These are phyloP conservation scores for Darevskia nairensis DNA, from an alignment of 2,797 vertebrate genomes.

Conservation along the genomic window DNA sequence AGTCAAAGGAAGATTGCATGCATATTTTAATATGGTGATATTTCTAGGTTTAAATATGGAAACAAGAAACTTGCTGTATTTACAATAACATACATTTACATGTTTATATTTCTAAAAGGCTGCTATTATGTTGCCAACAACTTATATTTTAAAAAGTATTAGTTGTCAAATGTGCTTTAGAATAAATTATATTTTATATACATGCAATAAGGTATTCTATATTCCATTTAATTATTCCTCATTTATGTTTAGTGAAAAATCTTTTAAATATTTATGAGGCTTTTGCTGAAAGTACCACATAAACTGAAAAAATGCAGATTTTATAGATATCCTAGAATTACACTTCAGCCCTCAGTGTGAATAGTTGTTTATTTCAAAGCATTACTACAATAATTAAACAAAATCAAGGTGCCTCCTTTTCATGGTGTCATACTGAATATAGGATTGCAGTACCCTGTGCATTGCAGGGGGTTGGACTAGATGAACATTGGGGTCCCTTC, in stretches of 20 bases:
- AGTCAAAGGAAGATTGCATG: not conserved
- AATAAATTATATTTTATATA: not conserved
- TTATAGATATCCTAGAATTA: not conserved
- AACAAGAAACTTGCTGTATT: not conserved
- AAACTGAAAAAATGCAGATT: not conserved
- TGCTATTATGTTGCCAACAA: constrained; percentile 12
- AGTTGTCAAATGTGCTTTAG: not conserved
- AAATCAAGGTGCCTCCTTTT: too few species aligned
- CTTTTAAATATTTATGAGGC: constrained; percentile 1
- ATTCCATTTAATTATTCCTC: not conserved
- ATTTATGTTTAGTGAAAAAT: not conserved
- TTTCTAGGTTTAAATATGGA: not conserved
- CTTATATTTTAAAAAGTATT: not conserved
- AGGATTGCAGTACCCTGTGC: too few species aligned
- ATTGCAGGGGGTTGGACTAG: too few species aligned
- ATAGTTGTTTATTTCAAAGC: not conserved
- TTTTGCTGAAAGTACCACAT: not conserved
- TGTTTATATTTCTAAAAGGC: not conserved
- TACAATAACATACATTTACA: not conserved
- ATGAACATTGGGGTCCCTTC: too few species aligned
- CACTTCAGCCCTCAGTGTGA: not conserved
- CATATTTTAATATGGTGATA: not conserved
- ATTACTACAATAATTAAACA: too few species aligned
- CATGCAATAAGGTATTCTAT: not conserved
- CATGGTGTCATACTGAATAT: too few species aligned